Evolutionary conservation across 2,113 vertebrate genomes (phyloP), one percentile per base, ranked within the genome.

Genomic region (Aptenodytes forsteri): DNA sequence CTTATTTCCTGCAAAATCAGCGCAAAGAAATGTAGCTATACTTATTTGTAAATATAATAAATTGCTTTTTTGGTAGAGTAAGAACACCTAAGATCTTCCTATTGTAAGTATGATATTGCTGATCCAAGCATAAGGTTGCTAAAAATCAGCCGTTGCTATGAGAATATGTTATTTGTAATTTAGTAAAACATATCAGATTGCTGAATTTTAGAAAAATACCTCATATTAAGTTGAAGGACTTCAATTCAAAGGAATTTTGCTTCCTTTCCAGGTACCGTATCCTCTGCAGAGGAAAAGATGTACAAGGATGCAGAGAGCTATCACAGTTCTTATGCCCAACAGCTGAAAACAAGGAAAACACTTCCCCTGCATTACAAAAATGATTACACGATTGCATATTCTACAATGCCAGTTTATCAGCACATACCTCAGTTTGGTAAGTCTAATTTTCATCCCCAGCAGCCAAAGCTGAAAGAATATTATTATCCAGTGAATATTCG

Each of bases 281-380:
- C 30, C 34, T 77, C 42, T 91, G 84, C 44, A 87, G 89, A 87
- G 20, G 42, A 76, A 90, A 90, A 80, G 50, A 32, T 17, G 34
- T 81, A 67, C 1, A 71, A 34, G 20, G 38, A 58, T 75, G 13
- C 47, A 87, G 85, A 97, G 58, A 93, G 18, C 82, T 95, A 26
- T 59, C 29, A 22, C 25, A 66, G 40, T n/a, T 83, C 50, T 81
- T 67, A 87, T 52, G 85, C 46, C 12, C 44, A 94, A 19, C 32
- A 90, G n/a, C n/a, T 89, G 72, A 95, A 93, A 76, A 92, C 54
- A 64, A 93, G 62, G 42, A 89, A 94, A 91, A 84, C 64, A 64
- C 34, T 95, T 97, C 49, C 58, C 16, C 77, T 80, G 29, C 52
- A 32, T 81, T 81, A 77, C 40, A 72, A 85, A 97, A 96, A 96